Evolutionary conservation across 2,888 invertebrate species (phyloP).

Genomic region (Nasonovia ribisnigri): DNA sequence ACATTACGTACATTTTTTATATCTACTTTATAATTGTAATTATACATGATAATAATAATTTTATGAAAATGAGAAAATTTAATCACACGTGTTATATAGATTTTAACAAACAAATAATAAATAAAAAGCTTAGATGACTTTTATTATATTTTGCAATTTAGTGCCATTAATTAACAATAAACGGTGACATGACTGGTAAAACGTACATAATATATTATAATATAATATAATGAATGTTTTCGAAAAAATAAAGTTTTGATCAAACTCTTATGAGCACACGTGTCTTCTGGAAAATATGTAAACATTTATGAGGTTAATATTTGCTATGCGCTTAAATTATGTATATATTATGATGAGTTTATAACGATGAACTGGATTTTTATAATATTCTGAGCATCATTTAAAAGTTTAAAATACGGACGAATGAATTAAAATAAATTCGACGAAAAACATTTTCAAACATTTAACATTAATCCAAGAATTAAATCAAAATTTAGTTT

Average conservation of each 20-base stretch:
- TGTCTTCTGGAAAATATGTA: slow-evolving; percentile 5
- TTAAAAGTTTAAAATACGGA: neutral
- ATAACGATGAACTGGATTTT: neutral
- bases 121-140: slow-evolving; percentile 40
- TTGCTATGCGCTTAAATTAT: slow-evolving; percentile 8
- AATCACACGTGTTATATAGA: slow-evolving; percentile 31
- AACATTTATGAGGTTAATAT: slow-evolving; percentile 20
- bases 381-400: neutral
- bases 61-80: slow-evolving; percentile 51
- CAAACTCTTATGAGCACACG: neutral
- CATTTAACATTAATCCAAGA: neutral
- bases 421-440: neutral
- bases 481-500: neutral
- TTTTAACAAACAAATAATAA: slow-evolving; percentile 35
- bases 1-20: slow-evolving; percentile 24
- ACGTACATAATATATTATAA: neutral
- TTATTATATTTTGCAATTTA: slow-evolving; percentile 11
- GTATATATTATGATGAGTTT: neutral
- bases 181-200: slow-evolving; percentile 38
- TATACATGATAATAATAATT: slow-evolving; percentile 28
- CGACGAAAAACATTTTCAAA: neutral
- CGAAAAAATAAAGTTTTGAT: slow-evolving; percentile 11
- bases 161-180: slow-evolving; percentile 38
- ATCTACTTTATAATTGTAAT: slow-evolving; percentile 9
- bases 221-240: slow-evolving; percentile 1